Percentiles rank a stretch among this genome's conserved stretches.
Evolutionary conservation across 1,140 invertebrate genomes (phyloP).

Genomic region (Bombus confusus): DNA sequence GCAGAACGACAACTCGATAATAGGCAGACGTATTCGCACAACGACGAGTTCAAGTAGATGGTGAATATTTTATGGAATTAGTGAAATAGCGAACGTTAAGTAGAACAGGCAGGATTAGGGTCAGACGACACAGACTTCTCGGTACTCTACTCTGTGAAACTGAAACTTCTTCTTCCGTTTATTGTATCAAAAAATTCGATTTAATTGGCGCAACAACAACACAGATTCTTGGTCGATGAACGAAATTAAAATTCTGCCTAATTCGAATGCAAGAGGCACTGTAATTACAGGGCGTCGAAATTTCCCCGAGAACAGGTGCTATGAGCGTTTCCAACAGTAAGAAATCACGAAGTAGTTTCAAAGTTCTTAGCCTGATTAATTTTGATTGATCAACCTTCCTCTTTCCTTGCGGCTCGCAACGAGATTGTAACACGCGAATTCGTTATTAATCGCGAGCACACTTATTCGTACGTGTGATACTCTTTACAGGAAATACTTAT

Average conservation of each 20-base stretch:
- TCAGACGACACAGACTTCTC: no score
- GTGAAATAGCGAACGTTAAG: no score
- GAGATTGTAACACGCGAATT: not conserved
- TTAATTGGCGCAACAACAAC: not conserved
- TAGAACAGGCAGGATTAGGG: no score
- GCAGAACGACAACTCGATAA: no score
- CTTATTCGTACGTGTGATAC: not conserved
- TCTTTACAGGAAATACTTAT: no score
- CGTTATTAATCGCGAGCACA: not conserved
- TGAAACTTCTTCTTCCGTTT: no score
- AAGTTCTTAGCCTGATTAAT: conserved; percentile 22
- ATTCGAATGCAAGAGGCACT: not conserved
- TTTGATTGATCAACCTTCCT: conserved; percentile 20
- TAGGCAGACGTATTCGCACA: no score
- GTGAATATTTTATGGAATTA: no score
- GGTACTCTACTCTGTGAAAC: no score
- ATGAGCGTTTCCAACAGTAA: not conserved
- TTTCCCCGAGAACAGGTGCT: not conserved
- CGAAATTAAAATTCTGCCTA: not conserved
- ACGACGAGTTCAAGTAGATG: no score
- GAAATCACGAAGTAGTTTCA: not conserved
- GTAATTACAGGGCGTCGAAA: conserved; percentile 7
- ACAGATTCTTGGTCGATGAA: not conserved
- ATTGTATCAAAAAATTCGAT: not conserved
- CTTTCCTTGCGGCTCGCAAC: not conserved